These are phyloP conservation scores for Vimba vimba DNA, from an alignment of 2,113 vertebrate species.

Conservation along the genomic window DNA sequence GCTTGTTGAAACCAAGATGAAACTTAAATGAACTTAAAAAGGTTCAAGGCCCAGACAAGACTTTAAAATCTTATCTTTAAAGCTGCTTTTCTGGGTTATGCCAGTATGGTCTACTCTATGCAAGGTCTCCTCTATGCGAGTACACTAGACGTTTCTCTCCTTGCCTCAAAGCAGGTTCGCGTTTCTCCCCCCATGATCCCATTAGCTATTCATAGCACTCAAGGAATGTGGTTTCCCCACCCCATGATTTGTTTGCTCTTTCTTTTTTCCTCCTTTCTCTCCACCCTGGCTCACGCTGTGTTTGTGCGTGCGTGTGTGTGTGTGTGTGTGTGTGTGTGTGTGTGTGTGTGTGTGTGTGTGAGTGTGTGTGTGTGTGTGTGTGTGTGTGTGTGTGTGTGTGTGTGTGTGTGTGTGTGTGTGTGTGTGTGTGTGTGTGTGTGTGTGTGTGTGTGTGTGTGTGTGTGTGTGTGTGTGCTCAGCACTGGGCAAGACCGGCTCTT, in stretches of 20 bases:
- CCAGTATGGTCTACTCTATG: background rate
- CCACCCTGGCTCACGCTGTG: background rate
- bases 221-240: conserved; percentile 75
- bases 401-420: too few species aligned
- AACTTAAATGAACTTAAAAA: background rate
- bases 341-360: conserved; percentile 20
- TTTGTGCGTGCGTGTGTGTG: conserved; percentile 36
- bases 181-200: conserved; percentile 65
- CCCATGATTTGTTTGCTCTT: conserved; percentile 73
- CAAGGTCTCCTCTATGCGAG: background rate
- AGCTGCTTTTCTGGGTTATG: background rate
- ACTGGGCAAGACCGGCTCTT: conserved; percentile 29
- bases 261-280: conserved; percentile 32
- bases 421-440: too few species aligned
- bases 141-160: conserved; percentile 22
- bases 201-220: conserved; percentile 77
- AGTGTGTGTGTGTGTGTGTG: background rate
- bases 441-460: conserved; percentile 9
- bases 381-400: background rate
- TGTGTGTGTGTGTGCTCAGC: conserved; percentile 15
- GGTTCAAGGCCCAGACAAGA: background rate
- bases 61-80: background rate
- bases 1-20: background rate
- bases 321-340: conserved; percentile 1
- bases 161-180: conserved; percentile 39